phyloP scores from a whole-genome alignment of 1,140 invertebrate genomes.

The Papilio aristodemus region DNA sequence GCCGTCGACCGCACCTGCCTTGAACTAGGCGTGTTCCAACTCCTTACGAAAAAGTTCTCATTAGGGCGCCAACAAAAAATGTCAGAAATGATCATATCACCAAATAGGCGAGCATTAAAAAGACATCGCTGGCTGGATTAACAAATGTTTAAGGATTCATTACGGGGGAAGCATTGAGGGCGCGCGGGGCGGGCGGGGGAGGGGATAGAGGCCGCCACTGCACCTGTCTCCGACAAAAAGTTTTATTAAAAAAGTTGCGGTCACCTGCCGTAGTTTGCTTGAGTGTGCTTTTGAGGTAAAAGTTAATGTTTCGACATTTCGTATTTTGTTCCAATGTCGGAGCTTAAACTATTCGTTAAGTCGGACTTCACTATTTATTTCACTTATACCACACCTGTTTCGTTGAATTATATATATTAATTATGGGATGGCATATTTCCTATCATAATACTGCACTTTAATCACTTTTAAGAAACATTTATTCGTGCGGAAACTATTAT shows the following conservation, averaged over 20 bases:
- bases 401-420: neutral
- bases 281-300: constrained; percentile 22
- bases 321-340: constrained; percentile 4
- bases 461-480: no score
- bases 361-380: neutral
- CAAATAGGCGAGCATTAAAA: constrained; percentile 63
- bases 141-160: constrained; percentile 67
- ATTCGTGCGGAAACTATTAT: neutral
- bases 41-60: constrained; percentile 25
- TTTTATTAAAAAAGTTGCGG: constrained; percentile 37
- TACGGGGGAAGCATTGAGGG: constrained; percentile 38
- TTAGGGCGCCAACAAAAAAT: constrained; percentile 38
- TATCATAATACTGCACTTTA: no score
- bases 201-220: constrained; percentile 5
- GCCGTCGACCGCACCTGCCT: neutral
- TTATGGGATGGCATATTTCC: neutral
- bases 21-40: neutral
- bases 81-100: constrained; percentile 31
- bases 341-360: constrained; percentile 1
- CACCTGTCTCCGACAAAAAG: constrained; percentile 54
- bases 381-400: neutral
- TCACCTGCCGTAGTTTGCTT: constrained; percentile 19
- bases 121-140: constrained; percentile 58
- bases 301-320: constrained; percentile 20
- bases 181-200: constrained; percentile 34